Evolutionary conservation across 2,797 vertebrate species (phyloP), one percentile per base, ranked within the genome.

Genomic region (Cephalopachus bancanus): DNA sequence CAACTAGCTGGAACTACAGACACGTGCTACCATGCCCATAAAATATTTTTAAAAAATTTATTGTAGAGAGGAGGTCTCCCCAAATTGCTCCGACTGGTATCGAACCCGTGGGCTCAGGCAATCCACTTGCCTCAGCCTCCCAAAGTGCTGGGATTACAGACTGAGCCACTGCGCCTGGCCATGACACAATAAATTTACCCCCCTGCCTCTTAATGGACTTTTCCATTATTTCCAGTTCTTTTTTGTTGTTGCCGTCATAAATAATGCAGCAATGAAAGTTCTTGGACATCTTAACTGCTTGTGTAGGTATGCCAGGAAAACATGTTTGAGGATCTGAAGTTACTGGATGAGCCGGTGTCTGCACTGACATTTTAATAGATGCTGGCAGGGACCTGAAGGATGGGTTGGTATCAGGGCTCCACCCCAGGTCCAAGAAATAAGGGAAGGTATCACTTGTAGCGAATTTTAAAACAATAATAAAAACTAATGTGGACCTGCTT

Each of bases 381-480:
- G 37, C 33, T 86, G 51, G 33, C 53, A 75, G 60, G 20, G 57
- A 9, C 44, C 26, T 74, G 28, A 72, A 59, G 60, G 83, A 37
- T 20, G 33, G 37, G 49, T 7, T 24, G 44, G 24, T 72, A 9
- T 60, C 64, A 60, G 60, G 37, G 67, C 53, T 69, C 30, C 22
- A 55, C 26, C 10, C 33, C 30, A 15, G 44, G 69, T 20, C 10
- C 19, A 53, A 64, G 33, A 49, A 33, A 10, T 53, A 44, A 86
- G 7, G 53, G 30, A 28, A 3, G 14, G 5, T 55, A 28, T 89
- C 30, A 4, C 49, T 33, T 79, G 16, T 49, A 7, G 26, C 76
- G 74, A 96, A 87, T 85, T 95, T 55, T n/a, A 51, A 85, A 84
- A 67, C 17, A 30, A 4, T 14, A n/a, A 26, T 30, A 37, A 64